These are phyloP conservation scores for Flexamia atlantica DNA, from an alignment of 2,888 invertebrate species.

Conservation along the genomic window DNA sequence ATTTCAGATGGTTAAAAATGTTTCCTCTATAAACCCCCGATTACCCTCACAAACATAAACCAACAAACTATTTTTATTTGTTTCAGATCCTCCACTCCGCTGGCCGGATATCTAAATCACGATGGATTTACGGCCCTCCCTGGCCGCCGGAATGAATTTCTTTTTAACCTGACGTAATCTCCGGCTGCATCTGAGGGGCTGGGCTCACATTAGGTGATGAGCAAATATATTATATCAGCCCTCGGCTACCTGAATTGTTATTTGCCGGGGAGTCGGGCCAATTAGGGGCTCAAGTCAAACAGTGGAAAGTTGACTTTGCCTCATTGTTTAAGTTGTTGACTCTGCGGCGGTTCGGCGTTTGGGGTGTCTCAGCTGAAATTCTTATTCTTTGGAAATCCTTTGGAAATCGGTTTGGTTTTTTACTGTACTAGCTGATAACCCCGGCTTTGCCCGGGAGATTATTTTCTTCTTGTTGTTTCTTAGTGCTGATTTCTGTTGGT, in stretches of 20 bases:
- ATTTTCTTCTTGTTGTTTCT: too few relatives aligned
- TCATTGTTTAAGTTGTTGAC: conserved; percentile 30
- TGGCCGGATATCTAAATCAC: conserved; percentile 40
- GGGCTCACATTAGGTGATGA: conserved; percentile 46
- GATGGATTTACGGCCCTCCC: conserved; percentile 6
- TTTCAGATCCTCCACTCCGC: conserved; percentile 37
- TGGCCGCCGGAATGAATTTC: conserved; percentile 47
- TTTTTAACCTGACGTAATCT: conserved; percentile 61
- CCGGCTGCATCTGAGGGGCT: conserved; percentile 16
- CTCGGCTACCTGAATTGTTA: conserved; percentile 45
- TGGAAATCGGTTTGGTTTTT: too few relatives aligned
- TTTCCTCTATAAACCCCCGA: not conserved
- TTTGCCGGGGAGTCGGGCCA: conserved; percentile 11
- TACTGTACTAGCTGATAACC: too few relatives aligned
- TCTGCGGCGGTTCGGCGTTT: not conserved
- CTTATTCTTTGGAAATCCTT: not conserved
- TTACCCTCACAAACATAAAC: conserved; percentile 4
- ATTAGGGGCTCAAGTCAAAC: conserved; percentile 43
- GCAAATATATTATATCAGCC: conserved; percentile 53
- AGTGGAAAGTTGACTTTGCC: conserved; percentile 28
- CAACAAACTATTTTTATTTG: conserved; percentile 29
- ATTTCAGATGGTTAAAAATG: not conserved
- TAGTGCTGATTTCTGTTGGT: too few relatives aligned
- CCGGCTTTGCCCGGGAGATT: too few relatives aligned
- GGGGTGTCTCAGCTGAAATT: not conserved